Evolutionary conservation across 2,113 vertebrate species (phyloP).

Genomic region (Sylvilagus bachmani): DNA sequence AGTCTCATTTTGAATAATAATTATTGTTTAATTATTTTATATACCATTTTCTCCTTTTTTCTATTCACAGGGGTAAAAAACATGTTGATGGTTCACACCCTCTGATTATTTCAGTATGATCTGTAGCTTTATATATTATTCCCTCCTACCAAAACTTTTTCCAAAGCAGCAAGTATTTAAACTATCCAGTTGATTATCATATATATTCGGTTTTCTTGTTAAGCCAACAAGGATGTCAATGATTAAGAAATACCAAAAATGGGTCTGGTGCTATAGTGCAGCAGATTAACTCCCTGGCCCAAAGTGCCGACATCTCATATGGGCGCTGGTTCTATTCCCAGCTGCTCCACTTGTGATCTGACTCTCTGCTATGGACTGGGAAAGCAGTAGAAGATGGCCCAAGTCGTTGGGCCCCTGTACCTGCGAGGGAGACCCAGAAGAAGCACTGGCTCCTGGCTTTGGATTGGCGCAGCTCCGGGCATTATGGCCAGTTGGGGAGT

Average conservation of each 20-base stretch:
- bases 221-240: neutral
- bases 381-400: too few relatives aligned
- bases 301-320: too few relatives aligned
- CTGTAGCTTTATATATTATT: neutral
- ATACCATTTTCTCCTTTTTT: neutral
- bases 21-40: neutral
- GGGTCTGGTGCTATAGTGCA: too few relatives aligned
- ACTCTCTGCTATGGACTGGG: too few relatives aligned
- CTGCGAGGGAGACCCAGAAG: too few relatives aligned
- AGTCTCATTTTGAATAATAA: neutral
- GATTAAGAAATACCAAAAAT: conserved; percentile 16
- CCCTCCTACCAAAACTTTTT: neutral
- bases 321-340: too few relatives aligned
- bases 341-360: too few relatives aligned
- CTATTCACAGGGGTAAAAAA: neutral
- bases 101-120: neutral
- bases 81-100: neutral
- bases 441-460: too few relatives aligned
- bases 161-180: neutral
- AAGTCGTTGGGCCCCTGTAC: too few relatives aligned
- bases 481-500: too few relatives aligned
- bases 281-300: too few relatives aligned
- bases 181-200: neutral
- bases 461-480: too few relatives aligned
- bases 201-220: conserved; percentile 43